Evolutionary conservation across 2,797 vertebrate species (phyloP), one percentile per base, ranked within the genome.

Genomic region (Scyliorhinus canicula): DNA sequence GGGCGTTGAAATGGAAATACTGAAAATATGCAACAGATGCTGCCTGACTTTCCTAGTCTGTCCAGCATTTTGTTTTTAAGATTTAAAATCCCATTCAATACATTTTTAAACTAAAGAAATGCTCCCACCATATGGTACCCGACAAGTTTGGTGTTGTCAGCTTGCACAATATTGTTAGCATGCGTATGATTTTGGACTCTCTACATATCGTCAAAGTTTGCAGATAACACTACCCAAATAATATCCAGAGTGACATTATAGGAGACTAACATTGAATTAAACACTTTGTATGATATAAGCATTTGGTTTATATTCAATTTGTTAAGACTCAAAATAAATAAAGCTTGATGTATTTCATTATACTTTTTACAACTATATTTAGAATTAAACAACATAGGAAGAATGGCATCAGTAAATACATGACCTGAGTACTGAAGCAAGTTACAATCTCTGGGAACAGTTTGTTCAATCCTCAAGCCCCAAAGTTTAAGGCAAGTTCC

Each of bases 401-500:
- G 9, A 69, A 31, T 31, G 52, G 50, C 50, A 93, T 47, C 28
- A 44, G 60, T 40, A 65, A 67, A 69, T 69, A 67, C 21, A 93
- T 9, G 16, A 31, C 26, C 50, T 16, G 1, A 11, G 40, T 63
- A 60, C 60, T 35, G 50, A 31, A 69, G 19, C 1, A 93, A 65
- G 40, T 93, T 93, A 93, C 14, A 74, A n/a, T 3, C 14, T 94
- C 47, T 50, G 67, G 12, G 28, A 71, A 50, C 74, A 50, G 12
- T 65, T 67, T 47, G 28, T 28, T 47, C 65, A 91, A 47, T 47
- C 16, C 4, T 67, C 63, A 67, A 67, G 63, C 74, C 67, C 65
- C 31, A 4, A 95, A 95, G 95, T 95, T 82, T 50, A 50, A 93
- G 26, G 69, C 3, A n/a, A 65, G 21, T 26, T n/a, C 88, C 21